Base-by-base conservation (phyloP, 2,888 invertebrate species). In the Thera britannica region DNA sequence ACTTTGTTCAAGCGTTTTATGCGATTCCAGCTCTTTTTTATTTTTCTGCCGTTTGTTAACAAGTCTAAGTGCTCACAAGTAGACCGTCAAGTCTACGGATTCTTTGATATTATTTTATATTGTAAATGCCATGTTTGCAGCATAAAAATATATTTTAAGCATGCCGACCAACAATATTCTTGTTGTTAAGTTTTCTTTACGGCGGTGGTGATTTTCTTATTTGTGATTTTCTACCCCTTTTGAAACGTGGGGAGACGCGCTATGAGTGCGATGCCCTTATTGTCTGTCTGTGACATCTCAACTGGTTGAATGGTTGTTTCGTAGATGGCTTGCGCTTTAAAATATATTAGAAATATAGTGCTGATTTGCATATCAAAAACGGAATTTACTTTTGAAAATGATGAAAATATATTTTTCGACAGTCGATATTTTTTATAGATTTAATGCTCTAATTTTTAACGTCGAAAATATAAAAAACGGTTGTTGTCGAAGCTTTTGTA, bases 181-280 rank as follows among this genome's bases (percentile, higher is more conserved):
- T 36, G 36, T 59, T 49, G n/a, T 12, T 48, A 54, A 58, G 54
- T 54, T 60, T 61, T 51, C 49, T 44, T 51, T 49, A 38, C 35
- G 36, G 34, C 46, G 41, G 52, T 48, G 36, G 46, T 48, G 44
- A 58, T 48, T 62, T 60, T 56, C 23, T 63, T 23, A 23, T 48
- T 44, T 58, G 23, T 51, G 23, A 62, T 41, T 46, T 52, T 34
- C 9, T 52, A 57, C 59, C 56, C 63, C 23, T 52, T 51, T 23
- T 38, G 44, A n/a, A 41, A 44, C 41, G 58, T 55, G 56, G 64
- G 68, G 52, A 56, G 54, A 46, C 52, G 36, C 46, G 44, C 57
- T 38, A 60, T 38, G 57, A 61, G 60, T 61, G 46, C 60, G 60
- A 68, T 57, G 60, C 68, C 60, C 57, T 52, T 46, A 46, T 52